phyloP scores from a whole-genome alignment of 2,113 vertebrate species.

The Axis porcinus region DNA sequence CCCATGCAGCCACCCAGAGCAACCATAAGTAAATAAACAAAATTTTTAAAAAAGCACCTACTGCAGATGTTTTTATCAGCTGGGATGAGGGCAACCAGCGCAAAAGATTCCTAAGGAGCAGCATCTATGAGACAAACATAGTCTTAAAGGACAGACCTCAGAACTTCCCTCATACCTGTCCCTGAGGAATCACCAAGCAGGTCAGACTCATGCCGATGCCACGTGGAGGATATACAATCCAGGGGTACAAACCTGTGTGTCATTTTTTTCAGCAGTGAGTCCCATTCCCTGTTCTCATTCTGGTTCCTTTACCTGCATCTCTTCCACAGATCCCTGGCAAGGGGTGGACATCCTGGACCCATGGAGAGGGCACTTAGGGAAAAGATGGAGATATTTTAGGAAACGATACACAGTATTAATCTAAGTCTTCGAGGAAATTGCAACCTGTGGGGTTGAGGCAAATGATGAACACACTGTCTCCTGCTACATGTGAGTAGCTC shows the following conservation, averaged over 20 bases:
- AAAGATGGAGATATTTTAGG: not conserved
- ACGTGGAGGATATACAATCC: not conserved
- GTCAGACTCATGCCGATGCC: not conserved
- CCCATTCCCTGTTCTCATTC: not conserved
- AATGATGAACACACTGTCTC: not conserved
- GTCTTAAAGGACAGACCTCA: not conserved
- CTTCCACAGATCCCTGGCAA: not conserved
- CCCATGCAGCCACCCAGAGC: not conserved
- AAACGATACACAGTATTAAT: not conserved
- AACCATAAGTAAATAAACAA: not conserved
- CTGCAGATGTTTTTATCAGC: not conserved
- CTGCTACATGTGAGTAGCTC: accelerated
- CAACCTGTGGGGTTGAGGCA: not conserved
- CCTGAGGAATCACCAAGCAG: not conserved
- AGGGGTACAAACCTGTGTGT: not conserved
- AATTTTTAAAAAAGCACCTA: not conserved
- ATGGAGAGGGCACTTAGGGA: not conserved
- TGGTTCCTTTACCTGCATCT: not conserved
- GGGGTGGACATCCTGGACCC: not conserved
- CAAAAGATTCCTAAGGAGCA: not conserved
- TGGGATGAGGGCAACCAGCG: not conserved
- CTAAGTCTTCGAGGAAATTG: not conserved
- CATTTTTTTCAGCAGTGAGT: not conserved
- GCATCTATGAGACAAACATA: not conserved
- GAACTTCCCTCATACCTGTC: too few relatives aligned